Evolutionary conservation across 2,797 vertebrate species (phyloP).

Genomic region (Melanotaenia parkinsoni): DNA sequence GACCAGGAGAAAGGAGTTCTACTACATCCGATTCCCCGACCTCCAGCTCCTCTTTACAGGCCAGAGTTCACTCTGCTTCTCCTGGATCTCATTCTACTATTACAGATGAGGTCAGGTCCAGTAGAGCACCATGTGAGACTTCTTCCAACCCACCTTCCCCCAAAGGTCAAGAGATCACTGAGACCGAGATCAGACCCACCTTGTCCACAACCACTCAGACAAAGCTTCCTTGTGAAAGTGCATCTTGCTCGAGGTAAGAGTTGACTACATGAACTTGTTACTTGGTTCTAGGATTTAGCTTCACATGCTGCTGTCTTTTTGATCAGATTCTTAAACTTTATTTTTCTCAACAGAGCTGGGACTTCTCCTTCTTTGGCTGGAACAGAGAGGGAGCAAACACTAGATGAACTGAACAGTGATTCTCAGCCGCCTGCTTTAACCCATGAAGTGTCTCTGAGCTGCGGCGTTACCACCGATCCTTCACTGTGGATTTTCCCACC

Average conservation of each 20-base stretch:
- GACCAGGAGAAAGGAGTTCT: constrained; percentile 29
- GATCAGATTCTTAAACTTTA: constrained; percentile 6
- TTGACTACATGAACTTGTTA: background rate
- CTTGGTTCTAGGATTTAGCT: background rate
- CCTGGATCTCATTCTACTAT: constrained; percentile 34
- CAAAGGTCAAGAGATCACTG: constrained; percentile 53
- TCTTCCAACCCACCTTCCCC: constrained; percentile 48
- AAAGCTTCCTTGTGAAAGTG: constrained; percentile 62
- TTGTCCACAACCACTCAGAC: constrained; percentile 47
- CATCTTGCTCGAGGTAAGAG: constrained; percentile 69
- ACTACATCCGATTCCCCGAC: constrained; percentile 52
- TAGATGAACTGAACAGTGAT: constrained; percentile 56
- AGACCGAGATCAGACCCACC: constrained; percentile 59
- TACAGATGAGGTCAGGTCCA: constrained; percentile 34
- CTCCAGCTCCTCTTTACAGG: constrained; percentile 18
- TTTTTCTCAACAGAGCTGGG: constrained; percentile 41
- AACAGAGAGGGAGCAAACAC: constrained; percentile 52
- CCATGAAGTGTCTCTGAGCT: constrained; percentile 76
- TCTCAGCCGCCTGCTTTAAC: constrained; percentile 22
- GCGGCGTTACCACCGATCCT: constrained; percentile 79
- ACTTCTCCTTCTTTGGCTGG: constrained; percentile 32
- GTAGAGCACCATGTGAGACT: constrained; percentile 41
- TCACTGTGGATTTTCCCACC: constrained; percentile 66
- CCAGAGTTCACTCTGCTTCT: constrained; percentile 36
- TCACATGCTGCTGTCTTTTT: constrained; percentile 2